phyloP scores from a whole-genome alignment of 2,888 invertebrate species.

The Conomelus anceps region DNA sequence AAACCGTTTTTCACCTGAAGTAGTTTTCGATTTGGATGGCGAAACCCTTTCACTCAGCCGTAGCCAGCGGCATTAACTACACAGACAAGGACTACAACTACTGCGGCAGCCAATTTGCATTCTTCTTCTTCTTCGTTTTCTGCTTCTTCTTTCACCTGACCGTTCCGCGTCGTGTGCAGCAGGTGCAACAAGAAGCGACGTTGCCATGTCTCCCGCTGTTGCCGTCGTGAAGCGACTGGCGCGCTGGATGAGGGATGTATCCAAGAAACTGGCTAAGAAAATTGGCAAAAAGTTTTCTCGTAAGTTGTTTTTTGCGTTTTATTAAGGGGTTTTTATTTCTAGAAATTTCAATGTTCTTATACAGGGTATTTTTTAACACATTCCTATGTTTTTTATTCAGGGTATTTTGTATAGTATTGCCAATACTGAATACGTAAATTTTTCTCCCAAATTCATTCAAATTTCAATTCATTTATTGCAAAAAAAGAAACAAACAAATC shows the following conservation, averaged over 20 bases:
- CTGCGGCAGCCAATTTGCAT: neutral
- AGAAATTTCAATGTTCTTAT: too few species aligned
- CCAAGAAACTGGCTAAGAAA: slow-evolving; percentile 29
- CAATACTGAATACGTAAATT: too few species aligned
- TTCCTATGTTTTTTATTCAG: too few species aligned
- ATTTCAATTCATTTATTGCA: too few species aligned
- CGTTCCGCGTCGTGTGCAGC: neutral
- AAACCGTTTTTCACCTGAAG: neutral
- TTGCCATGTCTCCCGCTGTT: slow-evolving; percentile 24
- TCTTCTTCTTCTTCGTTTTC: neutral
- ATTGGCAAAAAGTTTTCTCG: neutral
- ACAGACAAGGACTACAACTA: neutral
- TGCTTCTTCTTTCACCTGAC: neutral
- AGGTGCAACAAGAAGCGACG: neutral
- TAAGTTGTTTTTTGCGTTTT: too few species aligned
- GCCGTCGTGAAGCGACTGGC: slow-evolving; percentile 28
- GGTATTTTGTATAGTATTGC: too few species aligned
- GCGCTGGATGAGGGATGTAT: slow-evolving; percentile 30
- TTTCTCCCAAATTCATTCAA: too few species aligned
- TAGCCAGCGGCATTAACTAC: neutral
- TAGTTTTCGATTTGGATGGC: neutral
- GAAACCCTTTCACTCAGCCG: neutral
- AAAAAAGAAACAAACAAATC: too few species aligned
- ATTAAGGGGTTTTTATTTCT: too few species aligned
- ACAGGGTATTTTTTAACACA: too few species aligned